Conservation (phyloP, 64 coral and sea anemone genomes). For the Catalaphyllia jardinei region DNA sequence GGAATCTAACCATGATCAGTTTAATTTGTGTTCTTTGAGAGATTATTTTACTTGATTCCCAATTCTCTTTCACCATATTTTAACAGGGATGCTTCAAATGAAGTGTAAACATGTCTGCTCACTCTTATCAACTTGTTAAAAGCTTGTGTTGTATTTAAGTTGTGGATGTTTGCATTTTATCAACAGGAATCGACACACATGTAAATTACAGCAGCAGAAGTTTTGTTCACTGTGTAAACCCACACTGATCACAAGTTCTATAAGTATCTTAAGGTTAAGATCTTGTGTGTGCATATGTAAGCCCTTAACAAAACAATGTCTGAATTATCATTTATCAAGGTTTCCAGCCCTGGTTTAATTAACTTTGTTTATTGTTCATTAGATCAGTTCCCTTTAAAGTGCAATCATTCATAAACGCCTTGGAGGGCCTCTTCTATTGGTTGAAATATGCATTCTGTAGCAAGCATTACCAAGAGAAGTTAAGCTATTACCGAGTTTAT, state of each 20-base stretch:
- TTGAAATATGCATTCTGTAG: not conserved
- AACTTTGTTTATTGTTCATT: not conserved
- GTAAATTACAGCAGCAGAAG: not conserved
- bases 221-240: not conserved
- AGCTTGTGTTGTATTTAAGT: not conserved
- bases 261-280: not conserved
- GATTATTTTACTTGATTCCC: not conserved
- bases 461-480: not conserved
- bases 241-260: not conserved
- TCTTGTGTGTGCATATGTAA: constrained; percentile 1
- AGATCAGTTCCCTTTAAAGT: not conserved
- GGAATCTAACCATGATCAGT: not conserved
- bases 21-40: too few relatives aligned
- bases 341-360: not conserved
- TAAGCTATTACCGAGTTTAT: not conserved
- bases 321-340: not conserved
- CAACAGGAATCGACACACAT: not conserved
- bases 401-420: not conserved
- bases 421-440: not conserved
- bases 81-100: not conserved
- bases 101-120: not conserved
- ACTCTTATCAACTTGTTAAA: not conserved
- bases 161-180: not conserved
- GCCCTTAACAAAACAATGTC: not conserved
- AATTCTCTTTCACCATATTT: not conserved